Conservation (phyloP, 53 echinoderm and acorn worm species). For the Zoroaster sp. region DNA sequence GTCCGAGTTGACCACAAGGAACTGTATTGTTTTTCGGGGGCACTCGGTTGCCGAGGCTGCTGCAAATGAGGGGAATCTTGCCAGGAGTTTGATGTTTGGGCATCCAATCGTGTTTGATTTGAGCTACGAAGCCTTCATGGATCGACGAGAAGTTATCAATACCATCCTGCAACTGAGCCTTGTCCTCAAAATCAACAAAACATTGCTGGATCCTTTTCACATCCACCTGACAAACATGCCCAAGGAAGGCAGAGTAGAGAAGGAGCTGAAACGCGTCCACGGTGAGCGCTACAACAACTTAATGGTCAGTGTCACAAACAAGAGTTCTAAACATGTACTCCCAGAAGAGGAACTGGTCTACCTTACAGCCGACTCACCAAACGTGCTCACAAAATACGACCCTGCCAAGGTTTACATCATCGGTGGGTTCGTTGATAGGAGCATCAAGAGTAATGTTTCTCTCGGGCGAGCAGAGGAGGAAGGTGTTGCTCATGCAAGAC, state of each 20-base stretch:
- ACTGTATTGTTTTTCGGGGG: conserved; percentile 6
- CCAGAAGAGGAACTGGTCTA: conserved; percentile 70
- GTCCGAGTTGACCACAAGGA: neutral
- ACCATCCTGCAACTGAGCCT: conserved; percentile 68
- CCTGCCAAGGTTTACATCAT: conserved; percentile 69
- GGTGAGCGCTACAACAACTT: conserved; percentile 24
- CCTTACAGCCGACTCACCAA: conserved; percentile 83
- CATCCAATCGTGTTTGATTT: conserved; percentile 80
- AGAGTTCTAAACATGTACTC: conserved; percentile 63
- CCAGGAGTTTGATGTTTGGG: conserved; percentile 81
- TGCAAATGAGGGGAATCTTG: conserved; percentile 60
- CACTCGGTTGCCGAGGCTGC: neutral
- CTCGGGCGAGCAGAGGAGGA: conserved; percentile 73
- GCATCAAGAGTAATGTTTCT: conserved; percentile 61
- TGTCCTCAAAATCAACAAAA: conserved; percentile 73
- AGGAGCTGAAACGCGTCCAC: conserved; percentile 62
- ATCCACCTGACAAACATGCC: conserved; percentile 72
- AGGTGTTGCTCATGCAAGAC: conserved; percentile 72
- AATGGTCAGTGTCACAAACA: conserved; percentile 69
- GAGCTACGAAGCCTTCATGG: conserved; percentile 79
- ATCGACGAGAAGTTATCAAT: conserved; percentile 63
- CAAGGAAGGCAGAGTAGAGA: conserved; percentile 29
- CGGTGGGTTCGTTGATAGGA: conserved; percentile 84
- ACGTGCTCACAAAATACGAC: conserved; percentile 70
- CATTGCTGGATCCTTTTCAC: conserved; percentile 70